phyloP scores from a whole-genome alignment of 2,113 vertebrate genomes.

The Melozone crissalis region DNA sequence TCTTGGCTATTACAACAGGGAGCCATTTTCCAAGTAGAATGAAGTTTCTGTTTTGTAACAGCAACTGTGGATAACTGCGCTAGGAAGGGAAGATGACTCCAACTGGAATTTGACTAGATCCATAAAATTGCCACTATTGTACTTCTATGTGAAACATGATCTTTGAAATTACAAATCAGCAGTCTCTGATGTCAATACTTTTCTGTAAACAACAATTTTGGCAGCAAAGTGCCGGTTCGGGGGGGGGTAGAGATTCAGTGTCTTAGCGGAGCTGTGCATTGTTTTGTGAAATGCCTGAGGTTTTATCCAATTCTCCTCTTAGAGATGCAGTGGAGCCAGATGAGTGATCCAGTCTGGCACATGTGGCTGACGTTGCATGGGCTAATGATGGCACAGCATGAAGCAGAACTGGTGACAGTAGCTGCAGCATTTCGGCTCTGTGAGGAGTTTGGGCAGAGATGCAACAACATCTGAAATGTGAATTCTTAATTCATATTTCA shows the following conservation, averaged over 20 bases:
- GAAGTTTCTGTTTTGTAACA: neutral
- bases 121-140: neutral
- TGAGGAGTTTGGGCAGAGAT: neutral
- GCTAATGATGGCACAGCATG: neutral
- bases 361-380: neutral
- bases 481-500: neutral
- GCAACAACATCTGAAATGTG: neutral
- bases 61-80: neutral
- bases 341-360: neutral
- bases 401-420: neutral
- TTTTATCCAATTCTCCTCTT: neutral
- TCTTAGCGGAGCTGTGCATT: neutral
- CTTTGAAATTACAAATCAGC: neutral
- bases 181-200: neutral
- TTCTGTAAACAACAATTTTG: neutral
- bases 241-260: neutral
- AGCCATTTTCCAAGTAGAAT: neutral
- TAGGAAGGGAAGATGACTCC: neutral
- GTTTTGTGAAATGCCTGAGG: neutral
- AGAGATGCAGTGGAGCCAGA: neutral
- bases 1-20: neutral
- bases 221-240: neutral
- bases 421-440: neutral
- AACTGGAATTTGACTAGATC: neutral
- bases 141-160: neutral